Evolutionary conservation across 2,113 vertebrate species (phyloP).

Genomic region (Trogon surrucura): DNA sequence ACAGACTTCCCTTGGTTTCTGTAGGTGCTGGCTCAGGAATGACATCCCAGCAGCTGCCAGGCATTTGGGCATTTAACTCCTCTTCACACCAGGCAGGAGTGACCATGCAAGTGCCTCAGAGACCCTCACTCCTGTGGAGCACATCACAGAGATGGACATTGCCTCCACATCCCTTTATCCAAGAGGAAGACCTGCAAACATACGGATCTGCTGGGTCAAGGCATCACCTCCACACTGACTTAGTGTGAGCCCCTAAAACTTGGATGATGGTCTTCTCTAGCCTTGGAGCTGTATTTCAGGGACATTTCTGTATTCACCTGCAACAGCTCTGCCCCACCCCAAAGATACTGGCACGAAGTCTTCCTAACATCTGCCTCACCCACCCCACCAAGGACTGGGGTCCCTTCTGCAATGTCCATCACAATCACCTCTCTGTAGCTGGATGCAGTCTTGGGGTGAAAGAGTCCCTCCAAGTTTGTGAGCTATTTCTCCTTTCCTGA

Average conservation of each 20-base stretch:
- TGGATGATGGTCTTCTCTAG: background rate
- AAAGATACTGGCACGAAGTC: background rate
- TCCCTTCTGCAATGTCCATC: background rate
- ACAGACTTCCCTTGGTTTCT: background rate
- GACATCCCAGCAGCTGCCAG: background rate
- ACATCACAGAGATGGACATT: fast-evolving
- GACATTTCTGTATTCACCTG: background rate
- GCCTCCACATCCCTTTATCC: background rate
- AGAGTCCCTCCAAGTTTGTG: background rate
- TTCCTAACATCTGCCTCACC: background rate
- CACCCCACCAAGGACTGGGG: background rate
- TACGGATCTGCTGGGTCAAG: background rate
- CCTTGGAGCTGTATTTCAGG: background rate
- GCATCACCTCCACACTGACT: background rate
- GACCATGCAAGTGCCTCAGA: background rate
- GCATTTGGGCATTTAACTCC: background rate
- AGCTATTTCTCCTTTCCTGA: background rate
- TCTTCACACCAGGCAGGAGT: fast-evolving
- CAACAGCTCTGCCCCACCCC: background rate
- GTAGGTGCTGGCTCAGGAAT: background rate
- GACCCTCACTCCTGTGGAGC: background rate
- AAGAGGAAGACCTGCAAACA: fast-evolving
- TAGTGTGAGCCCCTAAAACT: background rate
- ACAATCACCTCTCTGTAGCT: background rate
- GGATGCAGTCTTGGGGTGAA: background rate